Conservation (phyloP, 2,113 vertebrate genomes). For the Meleagris gallopavo region DNA sequence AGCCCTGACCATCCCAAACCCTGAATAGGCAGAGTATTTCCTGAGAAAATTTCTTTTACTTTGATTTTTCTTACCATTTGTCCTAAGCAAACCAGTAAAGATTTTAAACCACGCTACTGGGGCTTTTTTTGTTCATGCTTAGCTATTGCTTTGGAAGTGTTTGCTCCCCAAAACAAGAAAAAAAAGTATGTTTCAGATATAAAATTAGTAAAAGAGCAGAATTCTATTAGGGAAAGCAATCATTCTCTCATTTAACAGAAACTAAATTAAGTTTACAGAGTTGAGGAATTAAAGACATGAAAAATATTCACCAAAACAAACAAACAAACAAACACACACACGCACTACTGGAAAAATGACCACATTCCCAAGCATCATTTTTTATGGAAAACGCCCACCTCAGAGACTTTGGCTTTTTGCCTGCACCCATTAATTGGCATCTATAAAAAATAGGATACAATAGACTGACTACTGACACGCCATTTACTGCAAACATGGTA, state of each 20-base stretch:
- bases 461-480: not conserved
- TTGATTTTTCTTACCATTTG: not conserved
- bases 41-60: not conserved
- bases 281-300: not conserved
- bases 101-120: not conserved
- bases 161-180: not conserved
- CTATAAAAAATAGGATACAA: not conserved
- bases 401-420: not conserved
- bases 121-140: not conserved
- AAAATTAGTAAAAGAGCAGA: not conserved
- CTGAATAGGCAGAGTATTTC: not conserved
- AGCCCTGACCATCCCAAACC: not conserved
- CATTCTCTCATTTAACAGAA: not conserved
- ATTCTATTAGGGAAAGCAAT: not conserved
- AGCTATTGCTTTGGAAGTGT: not conserved
- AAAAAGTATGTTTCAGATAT: not conserved
- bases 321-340: not conserved
- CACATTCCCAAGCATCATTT: not conserved
- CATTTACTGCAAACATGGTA: rapidly evolving
- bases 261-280: not conserved
- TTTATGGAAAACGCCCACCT: not conserved
- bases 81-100: not conserved
- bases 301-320: not conserved
- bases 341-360: not conserved
- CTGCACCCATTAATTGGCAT: not conserved